A percentile compares a stretch with the other conserved stretches of the same genome.
These are phyloP conservation scores for Hippopotamus amphibius DNA, from an alignment of 2,113 vertebrate genomes.

Conservation along the genomic window DNA sequence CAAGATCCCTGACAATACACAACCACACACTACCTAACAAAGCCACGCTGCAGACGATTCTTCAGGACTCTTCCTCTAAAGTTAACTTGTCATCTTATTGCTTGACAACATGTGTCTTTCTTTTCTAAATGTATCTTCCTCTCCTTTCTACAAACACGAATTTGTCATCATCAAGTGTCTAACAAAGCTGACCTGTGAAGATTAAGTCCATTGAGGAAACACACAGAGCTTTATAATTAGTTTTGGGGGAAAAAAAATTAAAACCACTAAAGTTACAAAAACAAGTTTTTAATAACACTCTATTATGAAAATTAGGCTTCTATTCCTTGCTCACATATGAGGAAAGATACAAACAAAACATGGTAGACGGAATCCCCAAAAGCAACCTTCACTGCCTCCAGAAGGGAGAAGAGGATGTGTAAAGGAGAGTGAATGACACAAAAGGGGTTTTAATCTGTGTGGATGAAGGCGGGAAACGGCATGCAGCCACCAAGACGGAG, in stretches of 20 bases:
- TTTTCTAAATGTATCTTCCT: background rate
- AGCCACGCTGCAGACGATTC: background rate
- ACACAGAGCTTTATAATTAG: background rate
- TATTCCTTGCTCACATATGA: background rate
- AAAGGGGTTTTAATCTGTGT: background rate
- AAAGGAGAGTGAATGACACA: background rate
- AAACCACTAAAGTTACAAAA: constrained; percentile 15
- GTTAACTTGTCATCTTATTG: background rate
- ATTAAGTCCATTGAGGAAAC: background rate
- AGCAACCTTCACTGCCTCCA: background rate
- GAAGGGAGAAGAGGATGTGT: background rate
- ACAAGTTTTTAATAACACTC: background rate
- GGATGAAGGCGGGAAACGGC: background rate
- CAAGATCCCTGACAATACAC: background rate
- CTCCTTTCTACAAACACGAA: background rate
- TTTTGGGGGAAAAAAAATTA: background rate
- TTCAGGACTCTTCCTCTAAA: background rate
- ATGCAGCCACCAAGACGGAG: background rate
- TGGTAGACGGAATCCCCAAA: background rate
- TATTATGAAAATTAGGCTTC: background rate
- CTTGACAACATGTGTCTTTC: background rate
- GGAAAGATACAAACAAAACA: background rate
- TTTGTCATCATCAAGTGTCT: background rate
- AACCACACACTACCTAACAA: background rate
- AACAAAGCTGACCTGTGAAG: background rate